A percentile compares a stretch with the other conserved stretches of the same genome.
Evolutionary conservation across 2,113 vertebrate species (phyloP).

Genomic region (Rhynchomys soricoides): DNA sequence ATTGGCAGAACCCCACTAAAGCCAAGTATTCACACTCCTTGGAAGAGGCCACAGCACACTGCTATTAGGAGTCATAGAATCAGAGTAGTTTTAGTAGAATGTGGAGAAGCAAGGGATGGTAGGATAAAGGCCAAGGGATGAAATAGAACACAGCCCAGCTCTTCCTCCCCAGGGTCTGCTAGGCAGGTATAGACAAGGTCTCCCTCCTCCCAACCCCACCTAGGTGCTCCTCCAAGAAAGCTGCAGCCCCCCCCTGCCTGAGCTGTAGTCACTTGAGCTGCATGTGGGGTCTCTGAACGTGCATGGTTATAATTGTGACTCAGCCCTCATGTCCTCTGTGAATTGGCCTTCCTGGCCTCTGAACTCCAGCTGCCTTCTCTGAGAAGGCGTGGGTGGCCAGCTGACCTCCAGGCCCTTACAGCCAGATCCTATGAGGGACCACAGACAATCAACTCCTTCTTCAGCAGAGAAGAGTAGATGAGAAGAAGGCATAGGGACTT

Average conservation of each 20-base stretch:
- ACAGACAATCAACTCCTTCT: constrained; percentile 66
- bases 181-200: background rate
- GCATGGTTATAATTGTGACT: background rate
- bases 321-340: background rate
- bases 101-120: background rate
- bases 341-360: constrained; percentile 12
- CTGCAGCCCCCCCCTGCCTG: background rate
- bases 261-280: background rate
- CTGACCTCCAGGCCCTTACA: constrained; percentile 28
- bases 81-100: background rate
- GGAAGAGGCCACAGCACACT: background rate
- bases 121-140: background rate
- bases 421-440: background rate
- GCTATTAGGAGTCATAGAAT: background rate
- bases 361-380: background rate
- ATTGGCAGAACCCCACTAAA: background rate
- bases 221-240: background rate
- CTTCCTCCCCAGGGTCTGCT: background rate
- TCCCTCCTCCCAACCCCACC: background rate
- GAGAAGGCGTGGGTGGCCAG: background rate
- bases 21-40: background rate
- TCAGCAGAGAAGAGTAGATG: background rate
- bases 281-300: background rate
- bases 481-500: background rate
- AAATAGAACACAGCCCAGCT: background rate